Conservation (phyloP, 2,797 vertebrate species). For the Cyclura pinguis region DNA sequence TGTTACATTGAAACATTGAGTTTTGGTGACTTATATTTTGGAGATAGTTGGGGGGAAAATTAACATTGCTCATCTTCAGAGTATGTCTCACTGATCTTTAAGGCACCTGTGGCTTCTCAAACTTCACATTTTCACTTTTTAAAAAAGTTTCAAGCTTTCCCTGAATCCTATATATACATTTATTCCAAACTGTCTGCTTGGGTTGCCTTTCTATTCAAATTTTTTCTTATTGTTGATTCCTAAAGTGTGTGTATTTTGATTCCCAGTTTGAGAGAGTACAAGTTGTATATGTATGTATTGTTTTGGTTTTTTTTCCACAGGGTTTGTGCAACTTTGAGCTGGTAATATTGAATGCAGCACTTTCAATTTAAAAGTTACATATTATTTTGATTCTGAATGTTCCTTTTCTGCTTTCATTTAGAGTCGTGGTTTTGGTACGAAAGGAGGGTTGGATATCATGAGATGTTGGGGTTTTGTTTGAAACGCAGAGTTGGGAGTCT, state of each 20-base stretch:
- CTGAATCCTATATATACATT: not conserved
- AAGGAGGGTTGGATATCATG: slow-evolving; percentile 9
- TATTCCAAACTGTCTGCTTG: not conserved
- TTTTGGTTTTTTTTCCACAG: not conserved
- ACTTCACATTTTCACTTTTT: not conserved
- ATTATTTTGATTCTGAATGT: slow-evolving; percentile 1
- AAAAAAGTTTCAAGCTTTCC: not conserved
- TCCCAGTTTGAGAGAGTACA: not conserved
- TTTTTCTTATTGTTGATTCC: not conserved
- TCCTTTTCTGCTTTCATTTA: slow-evolving; percentile 5
- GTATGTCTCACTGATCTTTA: not conserved
- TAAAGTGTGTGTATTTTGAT: not conserved
- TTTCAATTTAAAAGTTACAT: not conserved
- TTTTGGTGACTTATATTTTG: not conserved
- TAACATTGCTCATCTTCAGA: not conserved
- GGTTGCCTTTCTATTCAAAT: slow-evolving; percentile 5
- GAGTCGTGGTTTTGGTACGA: not conserved
- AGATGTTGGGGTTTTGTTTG: not conserved
- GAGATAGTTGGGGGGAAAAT: not conserved
- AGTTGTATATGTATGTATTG: no score
- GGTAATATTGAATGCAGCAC: not conserved
- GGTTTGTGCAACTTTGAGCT: not conserved
- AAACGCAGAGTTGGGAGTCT: not conserved
- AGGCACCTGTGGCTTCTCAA: not conserved
- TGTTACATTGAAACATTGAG: not conserved